phyloP scores from a whole-genome alignment of 2,113 vertebrate species.

The Alligator sinensis region DNA sequence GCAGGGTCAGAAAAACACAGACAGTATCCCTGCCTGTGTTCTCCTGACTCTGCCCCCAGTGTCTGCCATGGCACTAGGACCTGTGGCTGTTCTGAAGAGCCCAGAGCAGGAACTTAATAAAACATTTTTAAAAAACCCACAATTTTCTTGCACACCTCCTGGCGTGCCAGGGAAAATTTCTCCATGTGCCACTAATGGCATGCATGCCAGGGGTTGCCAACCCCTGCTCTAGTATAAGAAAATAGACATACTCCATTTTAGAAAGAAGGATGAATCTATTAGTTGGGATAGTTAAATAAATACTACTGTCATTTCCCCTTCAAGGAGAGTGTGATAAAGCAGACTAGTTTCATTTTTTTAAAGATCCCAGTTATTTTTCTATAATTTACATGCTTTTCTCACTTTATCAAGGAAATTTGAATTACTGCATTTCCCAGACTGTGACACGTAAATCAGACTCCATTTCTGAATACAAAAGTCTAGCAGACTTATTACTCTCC shows the following conservation, averaged over 20 bases:
- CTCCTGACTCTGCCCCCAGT: too few species aligned
- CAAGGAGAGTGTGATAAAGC: neutral
- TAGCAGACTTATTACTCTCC: conserved; percentile 33
- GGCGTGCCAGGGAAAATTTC: too few species aligned
- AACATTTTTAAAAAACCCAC: too few species aligned
- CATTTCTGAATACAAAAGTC: conserved; percentile 36
- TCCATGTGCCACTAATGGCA: too few species aligned
- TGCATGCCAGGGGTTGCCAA: too few species aligned
- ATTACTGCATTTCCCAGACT: conserved; percentile 46
- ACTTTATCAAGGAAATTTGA: neutral
- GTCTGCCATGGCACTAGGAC: too few species aligned
- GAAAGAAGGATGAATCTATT: neutral
- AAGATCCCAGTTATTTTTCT: neutral
- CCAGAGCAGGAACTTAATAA: too few species aligned
- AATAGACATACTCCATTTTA: neutral
- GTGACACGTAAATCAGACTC: conserved; percentile 14
- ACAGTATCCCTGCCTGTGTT: too few species aligned
- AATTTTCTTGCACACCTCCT: too few species aligned
- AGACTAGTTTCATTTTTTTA: conserved; percentile 28
- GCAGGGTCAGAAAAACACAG: too few species aligned
- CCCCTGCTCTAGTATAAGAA: neutral
- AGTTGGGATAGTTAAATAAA: conserved; percentile 18
- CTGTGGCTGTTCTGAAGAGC: too few species aligned
- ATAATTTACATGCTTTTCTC: conserved; percentile 11
- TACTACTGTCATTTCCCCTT: conserved; percentile 14